Evolutionary conservation across 2,888 invertebrate species (phyloP).

Genomic region (Lasioglossum malachurum): DNA sequence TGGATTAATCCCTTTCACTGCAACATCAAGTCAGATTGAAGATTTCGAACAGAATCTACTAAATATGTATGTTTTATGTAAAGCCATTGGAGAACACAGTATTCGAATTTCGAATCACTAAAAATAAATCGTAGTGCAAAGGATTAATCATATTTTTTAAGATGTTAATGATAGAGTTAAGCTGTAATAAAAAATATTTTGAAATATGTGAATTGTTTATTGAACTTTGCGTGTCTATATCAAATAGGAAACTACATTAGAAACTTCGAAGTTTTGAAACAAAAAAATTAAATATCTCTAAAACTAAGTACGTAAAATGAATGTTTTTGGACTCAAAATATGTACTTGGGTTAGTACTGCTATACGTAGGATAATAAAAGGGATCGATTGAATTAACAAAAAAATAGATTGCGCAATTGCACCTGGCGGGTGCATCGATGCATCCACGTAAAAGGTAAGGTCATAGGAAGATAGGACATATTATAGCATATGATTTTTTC

Average conservation of each 20-base stretch:
- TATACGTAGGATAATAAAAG: too few relatives aligned
- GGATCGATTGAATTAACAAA: too few relatives aligned
- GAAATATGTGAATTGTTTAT: neutral
- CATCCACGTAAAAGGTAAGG: too few relatives aligned
- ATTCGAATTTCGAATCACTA: neutral
- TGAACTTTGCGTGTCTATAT: neutral
- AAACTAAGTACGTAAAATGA: neutral
- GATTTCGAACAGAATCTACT: neutral
- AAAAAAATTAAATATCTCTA: neutral
- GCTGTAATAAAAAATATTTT: slow-evolving; percentile 3
- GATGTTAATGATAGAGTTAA: neutral
- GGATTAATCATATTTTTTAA: neutral
- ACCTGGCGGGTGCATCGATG: too few relatives aligned
- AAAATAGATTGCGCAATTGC: too few relatives aligned
- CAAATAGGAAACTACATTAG: neutral
- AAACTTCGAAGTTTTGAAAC: neutral
- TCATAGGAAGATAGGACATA: too few relatives aligned
- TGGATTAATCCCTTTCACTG: neutral
- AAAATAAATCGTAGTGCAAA: neutral
- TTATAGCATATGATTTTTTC: too few relatives aligned
- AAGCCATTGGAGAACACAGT: neutral
- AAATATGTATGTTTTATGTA: neutral
- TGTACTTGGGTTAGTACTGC: neutral
- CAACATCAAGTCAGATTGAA: too few relatives aligned
- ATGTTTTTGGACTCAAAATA: too few relatives aligned